phyloP scores from a whole-genome alignment of 2,888 invertebrate species.

The Agrilus biguttatus region DNA sequence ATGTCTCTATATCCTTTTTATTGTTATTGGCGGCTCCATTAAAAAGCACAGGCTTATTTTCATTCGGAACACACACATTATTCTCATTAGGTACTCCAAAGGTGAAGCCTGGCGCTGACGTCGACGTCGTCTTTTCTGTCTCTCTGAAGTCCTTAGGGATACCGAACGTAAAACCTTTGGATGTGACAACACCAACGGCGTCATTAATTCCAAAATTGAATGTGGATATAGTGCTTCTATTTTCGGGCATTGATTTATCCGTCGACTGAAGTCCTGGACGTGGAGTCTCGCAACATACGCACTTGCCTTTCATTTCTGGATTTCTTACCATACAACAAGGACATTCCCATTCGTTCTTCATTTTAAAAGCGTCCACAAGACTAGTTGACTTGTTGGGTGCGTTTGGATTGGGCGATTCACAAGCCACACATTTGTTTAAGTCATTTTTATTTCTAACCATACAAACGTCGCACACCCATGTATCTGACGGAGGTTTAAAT shows the following conservation, averaged over 20 bases:
- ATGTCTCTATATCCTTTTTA: too few species aligned
- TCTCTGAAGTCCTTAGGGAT: too few species aligned
- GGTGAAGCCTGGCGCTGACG: too few species aligned
- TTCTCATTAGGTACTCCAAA: too few species aligned
- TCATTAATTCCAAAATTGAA: slow-evolving; percentile 5
- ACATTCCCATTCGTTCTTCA: slow-evolving; percentile 41
- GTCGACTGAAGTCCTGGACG: neutral
- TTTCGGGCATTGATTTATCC: neutral
- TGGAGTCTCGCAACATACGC: slow-evolving; percentile 42
- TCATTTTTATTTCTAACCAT: slow-evolving; percentile 39
- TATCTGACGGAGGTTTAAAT: slow-evolving; percentile 35
- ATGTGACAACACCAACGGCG: neutral
- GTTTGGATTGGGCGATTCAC: slow-evolving; percentile 33
- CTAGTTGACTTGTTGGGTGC: slow-evolving; percentile 1
- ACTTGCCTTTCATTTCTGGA: slow-evolving; percentile 30
- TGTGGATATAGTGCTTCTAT: neutral
- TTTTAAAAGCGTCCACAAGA: slow-evolving; percentile 36
- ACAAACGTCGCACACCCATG: slow-evolving; percentile 45
- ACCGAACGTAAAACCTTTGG: neutral
- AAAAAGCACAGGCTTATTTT: too few species aligned
- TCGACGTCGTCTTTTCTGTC: too few species aligned
- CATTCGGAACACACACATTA: too few species aligned
- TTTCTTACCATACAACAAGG: slow-evolving; percentile 46
- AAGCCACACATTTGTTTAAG: slow-evolving; percentile 36
- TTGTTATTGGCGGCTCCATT: too few species aligned